phyloP scores from a whole-genome alignment of 1,140 invertebrate species.

The Drosophila ercepeae region DNA sequence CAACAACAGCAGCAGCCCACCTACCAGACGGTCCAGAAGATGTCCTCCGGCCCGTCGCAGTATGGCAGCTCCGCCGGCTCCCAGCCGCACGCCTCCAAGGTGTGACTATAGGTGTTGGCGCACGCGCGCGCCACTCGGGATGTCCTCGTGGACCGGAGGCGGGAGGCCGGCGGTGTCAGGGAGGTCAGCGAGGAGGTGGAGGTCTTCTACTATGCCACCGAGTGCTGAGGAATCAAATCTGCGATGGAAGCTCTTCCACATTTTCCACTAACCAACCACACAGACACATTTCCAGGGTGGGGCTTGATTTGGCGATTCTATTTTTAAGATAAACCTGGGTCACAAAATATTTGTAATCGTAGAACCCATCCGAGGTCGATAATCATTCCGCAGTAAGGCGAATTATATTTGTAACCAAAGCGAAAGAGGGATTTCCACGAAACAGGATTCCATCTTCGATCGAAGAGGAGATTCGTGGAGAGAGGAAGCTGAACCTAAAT shows the following conservation, averaged over 20 bases:
- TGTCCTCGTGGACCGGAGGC: constrained; percentile 33
- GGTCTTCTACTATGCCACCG: constrained; percentile 79
- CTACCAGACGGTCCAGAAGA: constrained; percentile 75
- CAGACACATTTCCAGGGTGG: background rate
- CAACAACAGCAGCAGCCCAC: constrained; percentile 62
- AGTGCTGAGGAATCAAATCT: constrained; percentile 51
- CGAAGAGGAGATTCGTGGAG: background rate
- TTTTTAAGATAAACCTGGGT: background rate
- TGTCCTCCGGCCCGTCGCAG: constrained; percentile 46
- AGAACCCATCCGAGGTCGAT: background rate
- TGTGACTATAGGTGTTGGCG: constrained; percentile 83
- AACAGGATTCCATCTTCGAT: too few species aligned
- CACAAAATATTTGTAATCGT: background rate
- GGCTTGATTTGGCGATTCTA: background rate
- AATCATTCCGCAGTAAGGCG: background rate
- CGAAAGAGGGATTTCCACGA: background rate
- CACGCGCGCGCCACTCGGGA: constrained; percentile 74
- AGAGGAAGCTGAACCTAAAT: background rate
- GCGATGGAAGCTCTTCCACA: background rate
- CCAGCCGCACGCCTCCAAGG: constrained; percentile 81
- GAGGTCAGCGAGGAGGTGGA: constrained; percentile 71
- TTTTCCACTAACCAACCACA: constrained; percentile 1
- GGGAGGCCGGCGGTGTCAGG: constrained; percentile 17
- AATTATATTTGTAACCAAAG: background rate
- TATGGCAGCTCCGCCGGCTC: constrained; percentile 60